Conservation (phyloP, 2,797 vertebrate genomes). For the Garrulus glandarius region DNA sequence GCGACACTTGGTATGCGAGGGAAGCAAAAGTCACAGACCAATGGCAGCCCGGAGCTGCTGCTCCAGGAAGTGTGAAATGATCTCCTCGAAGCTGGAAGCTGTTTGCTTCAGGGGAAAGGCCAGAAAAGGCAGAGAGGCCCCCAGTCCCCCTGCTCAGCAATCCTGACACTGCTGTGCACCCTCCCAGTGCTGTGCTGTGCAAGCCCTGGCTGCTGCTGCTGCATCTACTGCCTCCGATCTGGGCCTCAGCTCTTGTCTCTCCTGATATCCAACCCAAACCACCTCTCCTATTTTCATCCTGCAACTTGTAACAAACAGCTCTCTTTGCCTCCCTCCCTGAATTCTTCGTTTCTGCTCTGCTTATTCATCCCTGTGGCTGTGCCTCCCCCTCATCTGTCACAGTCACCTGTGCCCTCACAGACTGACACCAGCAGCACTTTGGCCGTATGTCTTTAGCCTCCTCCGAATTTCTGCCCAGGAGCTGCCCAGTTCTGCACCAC, state of each 20-base stretch:
- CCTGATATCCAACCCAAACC: background rate
- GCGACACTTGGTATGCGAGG: accelerated
- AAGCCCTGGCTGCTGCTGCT: background rate
- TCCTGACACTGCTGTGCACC: background rate
- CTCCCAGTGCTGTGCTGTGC: accelerated
- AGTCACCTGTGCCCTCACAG: background rate
- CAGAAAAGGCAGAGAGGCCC: background rate
- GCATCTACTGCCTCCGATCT: accelerated
- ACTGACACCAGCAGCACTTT: background rate
- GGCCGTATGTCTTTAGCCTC: background rate
- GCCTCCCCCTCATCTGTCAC: background rate
- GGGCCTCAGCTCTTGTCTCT: background rate
- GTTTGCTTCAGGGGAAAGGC: background rate
- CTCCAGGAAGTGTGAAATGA: background rate
- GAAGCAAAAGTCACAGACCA: background rate
- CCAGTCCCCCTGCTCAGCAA: background rate
- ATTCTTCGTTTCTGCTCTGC: background rate
- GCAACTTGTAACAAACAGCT: background rate
- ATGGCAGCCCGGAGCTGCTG: background rate
- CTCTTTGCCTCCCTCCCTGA: background rate
- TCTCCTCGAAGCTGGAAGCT: background rate
- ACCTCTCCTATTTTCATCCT: background rate
- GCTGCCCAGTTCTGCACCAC: background rate
- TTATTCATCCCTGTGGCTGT: background rate
- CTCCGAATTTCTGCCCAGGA: background rate